These are phyloP conservation scores for Sphinx pinastri DNA, from an alignment of 2,888 invertebrate genomes.

Conservation along the genomic window DNA sequence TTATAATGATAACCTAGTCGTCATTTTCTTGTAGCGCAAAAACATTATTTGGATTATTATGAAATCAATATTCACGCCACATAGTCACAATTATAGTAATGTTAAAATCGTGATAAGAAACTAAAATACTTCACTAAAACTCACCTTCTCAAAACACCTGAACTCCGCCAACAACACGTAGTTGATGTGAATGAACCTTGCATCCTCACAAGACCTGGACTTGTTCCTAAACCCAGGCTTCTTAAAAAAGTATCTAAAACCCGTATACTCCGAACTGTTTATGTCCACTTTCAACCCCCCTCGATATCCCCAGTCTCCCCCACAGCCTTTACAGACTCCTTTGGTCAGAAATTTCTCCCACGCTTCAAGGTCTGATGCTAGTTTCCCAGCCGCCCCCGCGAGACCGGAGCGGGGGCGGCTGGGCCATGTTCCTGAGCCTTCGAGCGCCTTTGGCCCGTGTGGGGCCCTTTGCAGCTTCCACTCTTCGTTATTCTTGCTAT, in stretches of 20 bases:
- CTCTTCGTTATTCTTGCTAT: slow-evolving; percentile 67
- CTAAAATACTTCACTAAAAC: slow-evolving; percentile 32
- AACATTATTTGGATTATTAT: too few relatives aligned
- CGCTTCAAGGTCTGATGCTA: slow-evolving; percentile 33
- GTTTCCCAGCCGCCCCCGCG: slow-evolving; percentile 61
- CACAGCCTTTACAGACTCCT: slow-evolving; percentile 75
- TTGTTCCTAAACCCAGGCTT: slow-evolving; percentile 70
- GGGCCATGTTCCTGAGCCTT: slow-evolving; percentile 74
- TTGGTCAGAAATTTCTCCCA: slow-evolving; percentile 72
- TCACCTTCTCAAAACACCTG: slow-evolving; percentile 87
- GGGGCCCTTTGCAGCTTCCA: slow-evolving; percentile 78
- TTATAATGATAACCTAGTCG: too few relatives aligned
- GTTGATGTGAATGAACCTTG: slow-evolving; percentile 86
- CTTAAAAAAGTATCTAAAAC: slow-evolving; percentile 73
- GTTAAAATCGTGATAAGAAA: too few relatives aligned
- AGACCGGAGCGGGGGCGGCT: slow-evolving; percentile 71
- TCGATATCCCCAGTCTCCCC: slow-evolving; percentile 74
- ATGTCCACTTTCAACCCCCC: slow-evolving; percentile 75
- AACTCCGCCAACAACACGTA: slow-evolving; percentile 85
- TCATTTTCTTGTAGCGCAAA: too few relatives aligned
- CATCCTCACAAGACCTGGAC: slow-evolving; percentile 83
- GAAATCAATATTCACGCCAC: too few relatives aligned
- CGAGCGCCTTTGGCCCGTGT: slow-evolving; percentile 54
- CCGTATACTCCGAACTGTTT: slow-evolving; percentile 79
- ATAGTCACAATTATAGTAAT: too few relatives aligned